Conservation (phyloP, 64 coral and sea anemone species). For the Stylophora pistillata region DNA sequence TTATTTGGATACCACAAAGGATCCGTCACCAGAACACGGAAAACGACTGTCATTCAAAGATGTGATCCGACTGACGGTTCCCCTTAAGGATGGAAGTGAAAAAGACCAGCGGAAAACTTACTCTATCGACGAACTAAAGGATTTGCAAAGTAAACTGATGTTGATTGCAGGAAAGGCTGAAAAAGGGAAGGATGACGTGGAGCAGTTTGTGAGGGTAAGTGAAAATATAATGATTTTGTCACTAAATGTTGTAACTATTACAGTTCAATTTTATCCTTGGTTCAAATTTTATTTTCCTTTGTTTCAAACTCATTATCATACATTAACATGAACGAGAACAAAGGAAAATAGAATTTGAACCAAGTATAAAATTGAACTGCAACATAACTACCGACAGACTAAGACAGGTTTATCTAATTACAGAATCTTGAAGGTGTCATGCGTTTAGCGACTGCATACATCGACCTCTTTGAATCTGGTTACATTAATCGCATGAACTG, state of each 20-base stretch:
- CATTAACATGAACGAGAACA: no score
- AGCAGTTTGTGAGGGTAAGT: constrained; percentile 41
- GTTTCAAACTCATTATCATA: no score
- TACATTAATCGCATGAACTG: constrained; percentile 56
- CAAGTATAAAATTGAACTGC: no score
- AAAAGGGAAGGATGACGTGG: constrained; percentile 55
- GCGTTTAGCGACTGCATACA: constrained; percentile 52
- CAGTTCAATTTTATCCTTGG: no score
- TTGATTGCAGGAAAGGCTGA: constrained; percentile 62
- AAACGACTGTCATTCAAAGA: neutral
- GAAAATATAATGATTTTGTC: neutral
- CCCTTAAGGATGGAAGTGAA: neutral
- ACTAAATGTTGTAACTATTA: no score
- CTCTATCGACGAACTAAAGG: constrained; percentile 58
- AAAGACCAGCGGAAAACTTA: constrained; percentile 7
- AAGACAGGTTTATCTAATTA: neutral
- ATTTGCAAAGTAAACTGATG: constrained; percentile 80
- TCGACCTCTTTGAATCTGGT: constrained; percentile 76
- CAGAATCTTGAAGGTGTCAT: constrained; percentile 65
- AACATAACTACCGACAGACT: no score
- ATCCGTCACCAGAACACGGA: neutral
- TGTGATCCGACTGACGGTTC: constrained; percentile 20
- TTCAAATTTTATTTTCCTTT: no score
- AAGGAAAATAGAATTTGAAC: no score
- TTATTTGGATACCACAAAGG: neutral